phyloP scores from a whole-genome alignment of 2,888 invertebrate genomes.

The Eupithecia centaureata region DNA sequence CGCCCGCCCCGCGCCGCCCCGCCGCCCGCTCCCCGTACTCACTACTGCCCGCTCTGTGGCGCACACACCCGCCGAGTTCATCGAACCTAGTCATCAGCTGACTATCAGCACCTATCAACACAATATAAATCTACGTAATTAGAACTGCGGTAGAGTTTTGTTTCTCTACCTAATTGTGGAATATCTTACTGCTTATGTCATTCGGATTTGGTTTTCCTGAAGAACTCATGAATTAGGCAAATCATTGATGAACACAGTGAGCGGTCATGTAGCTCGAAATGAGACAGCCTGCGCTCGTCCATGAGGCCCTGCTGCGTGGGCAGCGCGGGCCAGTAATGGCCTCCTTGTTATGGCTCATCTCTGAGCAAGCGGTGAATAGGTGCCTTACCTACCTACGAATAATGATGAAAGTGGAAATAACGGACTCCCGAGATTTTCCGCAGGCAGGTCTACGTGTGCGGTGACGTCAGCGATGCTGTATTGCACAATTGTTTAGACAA shows the following conservation, averaged over 20 bases:
- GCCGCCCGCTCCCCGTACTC: slow-evolving; percentile 6
- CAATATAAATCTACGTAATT: neutral
- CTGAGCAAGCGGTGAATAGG: slow-evolving; percentile 3
- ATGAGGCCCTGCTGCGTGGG: neutral
- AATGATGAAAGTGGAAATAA: slow-evolving; percentile 24
- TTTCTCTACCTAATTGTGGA: neutral
- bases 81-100: slow-evolving; percentile 12
- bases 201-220: neutral
- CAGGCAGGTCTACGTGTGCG: neutral
- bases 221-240: neutral
- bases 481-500: slow-evolving; percentile 14
- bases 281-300: neutral
- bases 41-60: slow-evolving; percentile 16
- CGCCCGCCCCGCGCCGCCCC: slow-evolving; percentile 14
- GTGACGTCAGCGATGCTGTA: slow-evolving; percentile 22
- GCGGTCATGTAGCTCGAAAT: neutral
- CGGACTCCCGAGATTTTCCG: slow-evolving; percentile 18
- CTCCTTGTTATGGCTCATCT: neutral
- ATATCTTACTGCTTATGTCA: neutral
- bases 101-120: neutral
- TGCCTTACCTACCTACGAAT: neutral
- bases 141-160: neutral
- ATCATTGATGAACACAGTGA: neutral
- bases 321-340: neutral
- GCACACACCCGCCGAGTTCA: slow-evolving; percentile 18